phyloP scores from a whole-genome alignment of 2,797 vertebrate species.

The Adelosebastes latens region DNA sequence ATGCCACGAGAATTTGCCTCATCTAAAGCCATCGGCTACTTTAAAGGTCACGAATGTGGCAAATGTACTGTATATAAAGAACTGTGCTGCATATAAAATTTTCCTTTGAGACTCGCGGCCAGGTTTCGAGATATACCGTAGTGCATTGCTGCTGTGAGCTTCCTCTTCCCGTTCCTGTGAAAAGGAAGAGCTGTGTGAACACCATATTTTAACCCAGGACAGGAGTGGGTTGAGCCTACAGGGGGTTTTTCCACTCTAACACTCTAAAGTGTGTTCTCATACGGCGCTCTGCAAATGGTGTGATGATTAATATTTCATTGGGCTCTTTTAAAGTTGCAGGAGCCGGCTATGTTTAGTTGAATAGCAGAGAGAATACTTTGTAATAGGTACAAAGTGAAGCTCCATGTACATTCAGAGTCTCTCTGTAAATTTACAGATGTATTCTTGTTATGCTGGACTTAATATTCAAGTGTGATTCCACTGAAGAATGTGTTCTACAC shows the following conservation, averaged over 20 bases:
- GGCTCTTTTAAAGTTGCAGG: slow-evolving; percentile 67
- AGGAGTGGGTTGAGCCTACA: slow-evolving; percentile 61
- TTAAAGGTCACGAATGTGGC: slow-evolving; percentile 10
- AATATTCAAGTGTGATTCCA: not conserved
- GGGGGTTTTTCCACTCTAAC: slow-evolving; percentile 67
- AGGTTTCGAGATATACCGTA: slow-evolving; percentile 1
- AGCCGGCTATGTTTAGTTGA: slow-evolving; percentile 61
- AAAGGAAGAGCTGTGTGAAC: slow-evolving; percentile 50
- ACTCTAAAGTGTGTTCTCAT: slow-evolving; percentile 72
- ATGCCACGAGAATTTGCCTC: not conserved
- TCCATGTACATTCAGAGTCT: slow-evolving; percentile 1
- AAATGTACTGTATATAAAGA: not conserved
- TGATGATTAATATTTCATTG: slow-evolving; percentile 81
- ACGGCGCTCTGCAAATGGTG: slow-evolving; percentile 75
- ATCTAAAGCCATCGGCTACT: not conserved
- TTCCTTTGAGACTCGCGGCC: not conserved
- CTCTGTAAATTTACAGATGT: slow-evolving; percentile 20
- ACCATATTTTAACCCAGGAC: slow-evolving; percentile 48
- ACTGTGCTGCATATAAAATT: slow-evolving; percentile 1
- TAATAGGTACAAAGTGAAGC: slow-evolving; percentile 63
- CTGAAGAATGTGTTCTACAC: not conserved
- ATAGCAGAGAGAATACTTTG: slow-evolving; percentile 26
- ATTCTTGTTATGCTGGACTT: slow-evolving; percentile 1
- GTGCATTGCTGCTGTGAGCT: slow-evolving; percentile 9
- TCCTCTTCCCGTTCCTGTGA: slow-evolving; percentile 39